A percentile compares a stretch with the other conserved stretches of the same genome.
These are phyloP conservation scores for Reticulitermes lucifugus DNA, from an alignment of 2,888 invertebrate species.

Conservation along the genomic window DNA sequence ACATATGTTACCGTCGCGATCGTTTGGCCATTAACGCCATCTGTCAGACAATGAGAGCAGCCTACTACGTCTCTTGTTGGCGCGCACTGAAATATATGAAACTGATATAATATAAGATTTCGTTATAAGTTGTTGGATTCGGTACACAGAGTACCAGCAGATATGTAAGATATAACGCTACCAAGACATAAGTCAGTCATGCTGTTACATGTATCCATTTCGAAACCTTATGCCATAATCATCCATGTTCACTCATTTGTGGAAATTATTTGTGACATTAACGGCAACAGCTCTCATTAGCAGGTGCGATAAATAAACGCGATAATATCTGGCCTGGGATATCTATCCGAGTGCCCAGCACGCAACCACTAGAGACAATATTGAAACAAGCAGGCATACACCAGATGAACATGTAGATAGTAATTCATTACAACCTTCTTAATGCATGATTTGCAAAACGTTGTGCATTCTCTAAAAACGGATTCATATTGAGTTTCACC, in stretches of 20 bases:
- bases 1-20: no score
- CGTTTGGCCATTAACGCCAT: no score
- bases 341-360: background rate
- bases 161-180: no score
- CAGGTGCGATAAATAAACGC: slow-evolving; percentile 6
- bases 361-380: slow-evolving; percentile 19
- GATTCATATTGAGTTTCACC: background rate
- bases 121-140: no score
- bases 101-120: no score
- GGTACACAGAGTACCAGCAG: no score
- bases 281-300: background rate
- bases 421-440: slow-evolving; percentile 26
- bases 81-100: no score
- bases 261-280: slow-evolving; percentile 31
- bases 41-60: no score
- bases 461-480: background rate
- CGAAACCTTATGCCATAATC: slow-evolving; percentile 6
- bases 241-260: slow-evolving; percentile 5
- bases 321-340: slow-evolving; percentile 12
- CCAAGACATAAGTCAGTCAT: background rate
- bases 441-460: slow-evolving; percentile 28
- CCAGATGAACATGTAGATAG: slow-evolving; percentile 6
- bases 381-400: background rate
- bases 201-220: background rate
- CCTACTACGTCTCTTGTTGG: no score